Evolutionary conservation across 2,888 invertebrate genomes (phyloP).

Genomic region (Metallyticus violacea): DNA sequence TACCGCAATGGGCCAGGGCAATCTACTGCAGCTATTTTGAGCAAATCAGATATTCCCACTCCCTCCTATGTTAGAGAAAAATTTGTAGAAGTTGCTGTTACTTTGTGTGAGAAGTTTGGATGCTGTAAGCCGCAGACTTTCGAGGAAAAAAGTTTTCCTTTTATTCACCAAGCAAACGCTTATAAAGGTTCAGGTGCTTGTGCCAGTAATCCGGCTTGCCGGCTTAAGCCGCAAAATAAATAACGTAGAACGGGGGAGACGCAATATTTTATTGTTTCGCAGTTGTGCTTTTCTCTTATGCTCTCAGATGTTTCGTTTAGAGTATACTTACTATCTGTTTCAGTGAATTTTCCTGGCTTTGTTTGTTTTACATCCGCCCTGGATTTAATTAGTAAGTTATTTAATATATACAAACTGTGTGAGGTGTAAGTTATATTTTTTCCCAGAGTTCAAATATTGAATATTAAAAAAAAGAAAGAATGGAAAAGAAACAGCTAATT

Average conservation of each 20-base stretch:
- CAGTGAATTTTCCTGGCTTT: too few relatives aligned
- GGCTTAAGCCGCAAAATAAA: background rate
- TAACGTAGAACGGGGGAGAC: background rate
- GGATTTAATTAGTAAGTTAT: too few relatives aligned
- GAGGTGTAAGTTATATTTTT: too few relatives aligned
- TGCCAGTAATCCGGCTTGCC: background rate
- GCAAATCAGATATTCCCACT: background rate
- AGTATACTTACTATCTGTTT: background rate
- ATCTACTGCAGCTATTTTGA: background rate
- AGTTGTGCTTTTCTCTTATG: background rate
- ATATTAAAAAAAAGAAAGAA: too few relatives aligned
- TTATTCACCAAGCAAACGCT: background rate
- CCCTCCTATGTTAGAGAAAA: background rate
- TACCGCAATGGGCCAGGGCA: background rate
- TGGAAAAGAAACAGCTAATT: too few relatives aligned
- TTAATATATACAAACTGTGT: too few relatives aligned
- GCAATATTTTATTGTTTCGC: background rate
- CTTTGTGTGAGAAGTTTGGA: background rate
- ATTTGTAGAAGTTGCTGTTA: too few relatives aligned
- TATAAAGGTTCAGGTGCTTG: background rate
- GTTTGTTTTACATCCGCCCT: too few relatives aligned
- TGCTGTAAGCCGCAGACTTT: too few relatives aligned
- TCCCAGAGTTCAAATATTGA: too few relatives aligned
- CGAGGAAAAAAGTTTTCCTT: background rate
- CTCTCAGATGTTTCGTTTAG: background rate